Evolutionary conservation across 2,888 invertebrate species (phyloP).

Genomic region (Pristionchus exspectatus): DNA sequence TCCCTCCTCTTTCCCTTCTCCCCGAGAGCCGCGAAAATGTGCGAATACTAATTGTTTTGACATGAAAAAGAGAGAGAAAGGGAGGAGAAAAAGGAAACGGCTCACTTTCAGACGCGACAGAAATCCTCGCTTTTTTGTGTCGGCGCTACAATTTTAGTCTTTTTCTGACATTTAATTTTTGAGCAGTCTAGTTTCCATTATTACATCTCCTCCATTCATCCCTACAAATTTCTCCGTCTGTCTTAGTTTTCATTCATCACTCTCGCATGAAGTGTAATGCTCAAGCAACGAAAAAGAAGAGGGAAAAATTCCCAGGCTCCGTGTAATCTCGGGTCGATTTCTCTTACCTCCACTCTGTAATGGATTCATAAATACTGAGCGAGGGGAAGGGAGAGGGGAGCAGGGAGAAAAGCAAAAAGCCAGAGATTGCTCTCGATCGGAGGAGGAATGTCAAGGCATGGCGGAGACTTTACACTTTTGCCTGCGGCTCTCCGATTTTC

Average conservation of each 20-base stretch:
- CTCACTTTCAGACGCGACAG: not conserved
- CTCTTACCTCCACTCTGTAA: not conserved
- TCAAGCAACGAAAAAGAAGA: no score
- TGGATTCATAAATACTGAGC: constrained; percentile 26
- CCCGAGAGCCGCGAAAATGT: constrained; percentile 21
- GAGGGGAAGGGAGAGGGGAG: not conserved
- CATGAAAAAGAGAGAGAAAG: constrained; percentile 53
- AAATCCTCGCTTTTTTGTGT: not conserved
- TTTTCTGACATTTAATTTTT: no score
- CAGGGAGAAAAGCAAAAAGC: not conserved
- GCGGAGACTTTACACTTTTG: not conserved
- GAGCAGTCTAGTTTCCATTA: not conserved
- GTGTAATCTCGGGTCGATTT: not conserved
- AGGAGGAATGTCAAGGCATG: not conserved
- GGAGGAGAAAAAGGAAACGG: not conserved
- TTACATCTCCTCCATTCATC: not conserved
- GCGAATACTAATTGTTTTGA: constrained; percentile 50
- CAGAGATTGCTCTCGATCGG: not conserved
- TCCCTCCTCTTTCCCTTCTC: not conserved
- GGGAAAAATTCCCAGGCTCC: not conserved
- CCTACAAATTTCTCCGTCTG: not conserved
- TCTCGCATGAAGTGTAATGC: not conserved
- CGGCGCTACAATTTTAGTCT: not conserved
- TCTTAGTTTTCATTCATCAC: not conserved
- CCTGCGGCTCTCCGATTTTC: not conserved